Conservation (phyloP, 2,797 vertebrate genomes). For the Tragelaphus eurycerus region DNA sequence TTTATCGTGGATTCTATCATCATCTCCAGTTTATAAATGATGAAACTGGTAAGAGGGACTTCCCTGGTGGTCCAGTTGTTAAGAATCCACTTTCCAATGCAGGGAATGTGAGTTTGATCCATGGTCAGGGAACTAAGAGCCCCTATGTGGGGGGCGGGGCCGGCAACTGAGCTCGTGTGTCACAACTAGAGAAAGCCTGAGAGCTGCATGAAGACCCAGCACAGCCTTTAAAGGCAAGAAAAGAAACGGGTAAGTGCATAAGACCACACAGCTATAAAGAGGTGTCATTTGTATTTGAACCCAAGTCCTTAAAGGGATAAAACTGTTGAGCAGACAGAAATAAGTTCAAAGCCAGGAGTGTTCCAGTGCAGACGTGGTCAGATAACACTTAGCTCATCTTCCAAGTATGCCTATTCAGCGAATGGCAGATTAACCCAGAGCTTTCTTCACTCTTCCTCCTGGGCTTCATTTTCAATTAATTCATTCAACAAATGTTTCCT, state of each 20-base stretch:
- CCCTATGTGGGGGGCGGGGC: fast-evolving
- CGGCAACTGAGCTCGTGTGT: not conserved
- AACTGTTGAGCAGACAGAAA: not conserved
- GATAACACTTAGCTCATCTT: not conserved
- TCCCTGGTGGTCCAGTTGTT: not conserved
- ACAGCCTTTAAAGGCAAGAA: not conserved
- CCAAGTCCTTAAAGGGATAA: not conserved
- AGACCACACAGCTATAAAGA: not conserved
- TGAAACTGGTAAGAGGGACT: not conserved
- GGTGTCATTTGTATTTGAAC: not conserved
- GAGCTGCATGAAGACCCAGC: not conserved
- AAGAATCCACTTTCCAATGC: not conserved
- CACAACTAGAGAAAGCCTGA: not conserved
- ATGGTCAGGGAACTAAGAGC: not conserved
- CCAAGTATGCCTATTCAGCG: not conserved
- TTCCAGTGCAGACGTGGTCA: not conserved
- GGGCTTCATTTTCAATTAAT: not conserved
- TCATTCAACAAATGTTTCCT: not conserved
- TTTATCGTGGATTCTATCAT: not conserved
- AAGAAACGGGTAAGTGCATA: not conserved
- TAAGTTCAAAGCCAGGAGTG: not conserved
- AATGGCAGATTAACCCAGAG: not conserved
- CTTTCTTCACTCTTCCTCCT: not conserved
- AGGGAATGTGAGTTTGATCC: not conserved
- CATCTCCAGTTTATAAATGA: not conserved